Evolutionary conservation across 2,888 invertebrate genomes (phyloP), one percentile per base, ranked within the genome.

Genomic region (Micoletzkya japonica): DNA sequence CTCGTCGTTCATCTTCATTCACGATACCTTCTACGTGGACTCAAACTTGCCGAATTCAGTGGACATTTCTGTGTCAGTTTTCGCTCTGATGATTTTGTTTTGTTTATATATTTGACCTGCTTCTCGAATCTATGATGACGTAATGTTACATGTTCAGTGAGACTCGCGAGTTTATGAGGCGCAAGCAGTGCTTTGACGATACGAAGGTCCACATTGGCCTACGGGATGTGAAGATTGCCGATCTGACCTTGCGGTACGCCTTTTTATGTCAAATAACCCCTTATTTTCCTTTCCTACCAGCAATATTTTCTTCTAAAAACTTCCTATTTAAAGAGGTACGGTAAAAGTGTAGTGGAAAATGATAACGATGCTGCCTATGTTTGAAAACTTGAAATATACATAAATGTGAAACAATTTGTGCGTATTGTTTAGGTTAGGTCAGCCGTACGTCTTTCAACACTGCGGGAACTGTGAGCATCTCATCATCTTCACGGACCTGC

Each of bases 401-500:
- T n/a, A n/a, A 49, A 49, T 61, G 30, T 24, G 24, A 30, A 26
- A 32, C 4, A 20, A 57, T 7, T 37, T 3, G 34, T 28, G 44
- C 10, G 26, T 0, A 20, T 68, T 0, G 39, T 74, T 36, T 49
- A 77, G 77, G n/a, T 64, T 79, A 2, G 79, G 79, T 1, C 76
- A 74, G 57, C 78, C 79, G 1, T 79, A 79, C 56, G 58, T 79
- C 4, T 77, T 76, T 57, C 73, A 76, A 49, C 81, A 81, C 61
- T 75, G 79, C 24, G 78, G 79, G 24, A 76, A 77, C n/a, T 81
- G 81, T 67, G 81, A 81, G 63, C 81, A 81, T 64, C 56, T 78
- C 17, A 39, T 81, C 24, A 63, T 81, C 17, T 84, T 84, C 72
- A 80, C 84, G 49, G 83, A 84, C 73, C 70, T 84, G 14, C 74